Percentiles rank a stretch among this genome's conserved stretches.
Conservation (phyloP, 2,797 vertebrate genomes). For the Esox lucius region DNA sequence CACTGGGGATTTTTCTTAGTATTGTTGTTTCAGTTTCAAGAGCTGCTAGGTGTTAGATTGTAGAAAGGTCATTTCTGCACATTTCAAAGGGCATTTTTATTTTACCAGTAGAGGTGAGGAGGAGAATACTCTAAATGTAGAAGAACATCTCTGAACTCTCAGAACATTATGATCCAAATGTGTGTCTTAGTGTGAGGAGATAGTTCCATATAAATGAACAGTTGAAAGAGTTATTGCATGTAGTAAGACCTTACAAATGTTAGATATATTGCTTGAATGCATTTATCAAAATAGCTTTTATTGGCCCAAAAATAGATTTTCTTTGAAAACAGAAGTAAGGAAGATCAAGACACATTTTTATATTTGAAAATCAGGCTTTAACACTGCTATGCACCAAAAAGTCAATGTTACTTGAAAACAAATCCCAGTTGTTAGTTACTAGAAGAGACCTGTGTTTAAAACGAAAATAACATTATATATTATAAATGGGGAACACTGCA, state of each 20-base stretch:
- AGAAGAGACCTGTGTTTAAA: not conserved
- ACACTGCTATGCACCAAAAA: slow-evolving; percentile 19
- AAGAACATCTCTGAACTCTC: not conserved
- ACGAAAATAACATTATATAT: slow-evolving; percentile 13
- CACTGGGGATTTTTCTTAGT: not conserved
- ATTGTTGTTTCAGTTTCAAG: not conserved
- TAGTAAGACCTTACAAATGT: not conserved
- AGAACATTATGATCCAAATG: not conserved
- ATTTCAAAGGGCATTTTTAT: slow-evolving; percentile 8
- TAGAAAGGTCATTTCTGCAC: not conserved
- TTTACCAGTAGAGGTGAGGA: slow-evolving; percentile 5
- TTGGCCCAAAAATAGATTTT: not conserved
- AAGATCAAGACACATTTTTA: not conserved
- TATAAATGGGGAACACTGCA: slow-evolving; percentile 11
- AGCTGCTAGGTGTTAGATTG: not conserved
- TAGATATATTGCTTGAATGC: not conserved
- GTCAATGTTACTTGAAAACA: slow-evolving; percentile 20
- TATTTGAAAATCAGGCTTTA: not conserved
- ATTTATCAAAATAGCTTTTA: not conserved
- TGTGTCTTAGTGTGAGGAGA: not conserved
- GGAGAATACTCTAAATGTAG: not conserved
- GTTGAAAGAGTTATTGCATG: not conserved
- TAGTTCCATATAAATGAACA: not conserved
- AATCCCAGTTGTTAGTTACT: slow-evolving; percentile 1
- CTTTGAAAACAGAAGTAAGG: slow-evolving; percentile 1